Evolutionary conservation across 2,888 invertebrate species (phyloP), one percentile per base, ranked within the genome.

Genomic region (Dynastes grantii): DNA sequence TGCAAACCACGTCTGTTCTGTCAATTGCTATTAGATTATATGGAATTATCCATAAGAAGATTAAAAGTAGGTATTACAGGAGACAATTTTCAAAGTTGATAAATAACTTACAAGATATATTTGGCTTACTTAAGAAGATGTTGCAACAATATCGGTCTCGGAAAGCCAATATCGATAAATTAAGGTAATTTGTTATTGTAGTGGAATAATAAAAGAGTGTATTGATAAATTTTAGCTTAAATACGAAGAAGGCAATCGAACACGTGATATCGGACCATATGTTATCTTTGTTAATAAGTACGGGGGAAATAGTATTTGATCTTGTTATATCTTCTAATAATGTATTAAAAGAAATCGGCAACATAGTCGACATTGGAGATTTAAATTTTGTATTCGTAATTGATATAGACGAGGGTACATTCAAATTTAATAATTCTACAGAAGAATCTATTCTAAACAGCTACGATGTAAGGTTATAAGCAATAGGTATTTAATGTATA

Each of bases 131-230:
- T 49, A 78, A 78, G 45, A 64, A 55, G 29, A 61, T 78, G n/a
- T 13, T 58, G 61, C 67, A 78, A 37, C 68, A 78, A 61, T 78
- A 76, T 63, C 76, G 70, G 0, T 58, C 45, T n/a, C 73, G 70
- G 13, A 68, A 67, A 68, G 63, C 49, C 49, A 22, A 22, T 61
- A 65, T 78, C 40, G 58, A 45, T 58, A 78, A 76, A 40, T 63
- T 78, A 22, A 76, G 68, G 78, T 78, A 37, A 68, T 40, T 75
- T 67, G 29, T 49, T 16, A 37, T 32, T 53, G 29, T 27, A n/a
- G 2, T n/a, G 27, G 45, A 45, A 11, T 45, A 45, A 0, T 29
- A 13, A 6, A 45, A 22, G 1, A 6, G 37, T 78, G 53, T n/a
- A 61, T 70, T 58, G 9, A 27, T 61, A n/a, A 16, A 22, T 78